Conservation (phyloP, 2,113 vertebrate species). For the Pomatorhinus ruficollis region DNA sequence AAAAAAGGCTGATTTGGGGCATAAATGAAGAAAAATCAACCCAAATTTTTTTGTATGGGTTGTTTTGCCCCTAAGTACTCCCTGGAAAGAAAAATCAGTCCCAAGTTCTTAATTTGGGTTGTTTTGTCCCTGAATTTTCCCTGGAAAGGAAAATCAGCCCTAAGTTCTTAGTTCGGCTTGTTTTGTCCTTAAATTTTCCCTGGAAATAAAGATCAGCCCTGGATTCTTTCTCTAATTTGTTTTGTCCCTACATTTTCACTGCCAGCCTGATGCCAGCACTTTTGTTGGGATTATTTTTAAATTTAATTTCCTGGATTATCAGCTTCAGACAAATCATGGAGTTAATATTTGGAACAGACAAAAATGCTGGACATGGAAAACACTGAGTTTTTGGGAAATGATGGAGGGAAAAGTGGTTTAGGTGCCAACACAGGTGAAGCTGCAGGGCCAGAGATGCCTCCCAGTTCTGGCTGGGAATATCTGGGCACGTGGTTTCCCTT, state of each 20-base stretch:
- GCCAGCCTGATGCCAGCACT: neutral
- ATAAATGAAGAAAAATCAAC: neutral
- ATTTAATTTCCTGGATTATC: neutral
- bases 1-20: neutral
- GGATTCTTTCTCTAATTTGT: neutral
- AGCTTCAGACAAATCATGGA: rapidly evolving
- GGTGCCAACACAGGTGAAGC: neutral
- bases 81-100: neutral
- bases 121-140: neutral
- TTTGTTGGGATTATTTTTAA: too few species aligned
- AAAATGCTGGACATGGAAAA: rapidly evolving
- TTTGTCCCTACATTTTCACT: neutral
- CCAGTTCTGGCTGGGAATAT: neutral
- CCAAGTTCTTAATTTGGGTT: neutral
- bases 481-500: neutral
- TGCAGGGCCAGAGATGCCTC: neutral
- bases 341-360: neutral
- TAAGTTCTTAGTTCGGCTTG: neutral
- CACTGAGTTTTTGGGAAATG: rapidly evolving
- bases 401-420: neutral
- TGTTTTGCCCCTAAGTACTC: neutral
- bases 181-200: neutral
- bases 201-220: neutral
- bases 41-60: neutral
- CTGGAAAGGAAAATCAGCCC: neutral